A percentile compares a stretch with the other conserved stretches of the same genome.
phyloP scores from a whole-genome alignment of 2,113 vertebrate genomes.

The Chitala chitala region DNA sequence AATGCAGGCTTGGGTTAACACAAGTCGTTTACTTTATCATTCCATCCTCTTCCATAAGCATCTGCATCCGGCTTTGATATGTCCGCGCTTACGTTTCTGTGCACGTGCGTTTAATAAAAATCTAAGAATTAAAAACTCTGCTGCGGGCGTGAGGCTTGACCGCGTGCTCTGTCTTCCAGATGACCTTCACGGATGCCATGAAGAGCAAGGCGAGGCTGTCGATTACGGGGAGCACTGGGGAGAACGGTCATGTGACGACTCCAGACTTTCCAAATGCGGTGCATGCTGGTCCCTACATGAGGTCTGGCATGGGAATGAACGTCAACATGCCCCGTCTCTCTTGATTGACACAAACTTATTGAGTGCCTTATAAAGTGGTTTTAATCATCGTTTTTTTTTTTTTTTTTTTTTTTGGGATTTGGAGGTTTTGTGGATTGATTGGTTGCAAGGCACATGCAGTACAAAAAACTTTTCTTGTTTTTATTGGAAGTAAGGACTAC shows the following conservation, averaged over 20 bases:
- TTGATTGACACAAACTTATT: constrained; percentile 83
- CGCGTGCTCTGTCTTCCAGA: constrained; percentile 64
- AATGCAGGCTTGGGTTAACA: neutral
- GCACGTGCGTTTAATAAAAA: neutral
- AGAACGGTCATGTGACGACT: constrained; percentile 88
- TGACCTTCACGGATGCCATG: constrained; percentile 90
- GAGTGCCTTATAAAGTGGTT: constrained; percentile 97
- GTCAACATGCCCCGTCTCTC: constrained; percentile 96
- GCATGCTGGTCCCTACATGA: constrained; percentile 93
- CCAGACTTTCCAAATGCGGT: constrained; percentile 89
- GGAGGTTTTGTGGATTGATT: no score
- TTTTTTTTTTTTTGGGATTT: no score
- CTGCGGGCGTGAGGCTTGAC: neutral
- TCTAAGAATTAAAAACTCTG: neutral
- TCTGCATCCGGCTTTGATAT: neutral
- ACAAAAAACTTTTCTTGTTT: constrained; percentile 72
- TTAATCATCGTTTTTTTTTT: constrained; percentile 72
- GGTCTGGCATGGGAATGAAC: constrained; percentile 98
- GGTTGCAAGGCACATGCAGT: constrained; percentile 69
- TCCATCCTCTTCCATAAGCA: constrained; percentile 1
- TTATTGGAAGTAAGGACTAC: constrained; percentile 63
- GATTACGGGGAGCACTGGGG: constrained; percentile 91
- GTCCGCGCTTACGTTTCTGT: constrained; percentile 27
- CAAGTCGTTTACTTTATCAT: constrained; percentile 9
- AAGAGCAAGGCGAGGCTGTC: constrained; percentile 93